Evolutionary conservation across 2,797 vertebrate genomes (phyloP), one percentile per base, ranked within the genome.

Genomic region (Eleutherodactylus coqui): DNA sequence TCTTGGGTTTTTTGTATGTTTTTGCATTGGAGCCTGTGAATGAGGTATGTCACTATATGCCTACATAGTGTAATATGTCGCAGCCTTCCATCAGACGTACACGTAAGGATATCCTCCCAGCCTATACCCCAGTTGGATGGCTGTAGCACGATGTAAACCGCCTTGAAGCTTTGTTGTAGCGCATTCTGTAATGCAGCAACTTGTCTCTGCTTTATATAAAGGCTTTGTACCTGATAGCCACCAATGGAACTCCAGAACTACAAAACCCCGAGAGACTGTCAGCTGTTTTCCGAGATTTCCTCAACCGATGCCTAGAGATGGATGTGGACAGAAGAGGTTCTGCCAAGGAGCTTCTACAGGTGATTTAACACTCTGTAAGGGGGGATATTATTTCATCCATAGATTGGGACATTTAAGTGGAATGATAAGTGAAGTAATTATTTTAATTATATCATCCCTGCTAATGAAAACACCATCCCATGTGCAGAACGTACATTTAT

Each of bases 171-270:
- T n/a, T 47, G 19, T 21, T 58, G 1, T 69, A 2, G 17, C n/a
- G 36, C 21, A 13, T 70, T 43, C 21, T 70, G 21, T 43, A 70
- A 41, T 70, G 38, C 27, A 14, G 27, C 41, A 1, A 11, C 21
- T 14, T 27, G 11, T 45, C 27, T 73, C 24, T 73, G 10, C 13
- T 45, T 4, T 27, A 21, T 27, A 21, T 58, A 43, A 84, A 97
- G 96, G 96, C 96, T 45, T 92, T 97, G 91, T 97, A 97, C 92
- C 95, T 97, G 92, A 97, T 97, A 79, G 96, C 96, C 53, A 97
- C 96, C 21, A 97, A 97, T 0, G 96, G 96, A 84, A 97, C 96
- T 0, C 96, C 96, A 0, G 96, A 97, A 90, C 95, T 97, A 79
- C 96, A 97, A 92, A 97, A 97, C 90, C 96, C 96, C 0, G 96